phyloP scores from a whole-genome alignment of 2,797 vertebrate genomes.

The Coluber constrictor region DNA sequence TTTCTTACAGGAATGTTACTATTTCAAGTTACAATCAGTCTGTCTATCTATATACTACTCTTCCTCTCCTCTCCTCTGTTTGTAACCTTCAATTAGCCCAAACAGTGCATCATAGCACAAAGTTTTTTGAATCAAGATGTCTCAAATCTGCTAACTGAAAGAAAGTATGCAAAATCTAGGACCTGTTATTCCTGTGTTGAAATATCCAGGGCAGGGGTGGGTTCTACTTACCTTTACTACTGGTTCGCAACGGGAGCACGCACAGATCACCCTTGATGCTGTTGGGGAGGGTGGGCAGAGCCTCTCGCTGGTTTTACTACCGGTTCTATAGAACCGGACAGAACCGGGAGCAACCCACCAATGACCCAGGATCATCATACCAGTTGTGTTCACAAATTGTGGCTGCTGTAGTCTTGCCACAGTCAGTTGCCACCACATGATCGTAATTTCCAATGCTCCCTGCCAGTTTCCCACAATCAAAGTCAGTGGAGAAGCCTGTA shows the following conservation, averaged over 20 bases:
- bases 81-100: neutral
- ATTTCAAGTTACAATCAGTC: neutral
- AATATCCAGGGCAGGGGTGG: neutral
- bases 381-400: neutral
- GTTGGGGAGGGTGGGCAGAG: too few relatives aligned
- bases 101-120: neutral
- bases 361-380: neutral
- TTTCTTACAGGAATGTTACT: neutral
- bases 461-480: neutral
- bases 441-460: neutral
- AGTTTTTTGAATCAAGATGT: neutral
- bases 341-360: too few relatives aligned
- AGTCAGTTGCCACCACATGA: neutral
- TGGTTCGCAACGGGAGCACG: too few relatives aligned
- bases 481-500: neutral
- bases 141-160: neutral
- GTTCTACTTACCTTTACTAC: too few relatives aligned
- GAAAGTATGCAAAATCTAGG: neutral
- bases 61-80: neutral
- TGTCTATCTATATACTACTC: neutral
- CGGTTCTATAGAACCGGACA: too few relatives aligned
- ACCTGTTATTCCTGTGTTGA: neutral
- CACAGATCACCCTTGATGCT: too few relatives aligned
- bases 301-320: too few relatives aligned
- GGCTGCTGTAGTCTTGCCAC: neutral